Percentiles rank a stretch among this genome's conserved stretches.
phyloP scores from a whole-genome alignment of 1,140 invertebrate species.

The Panulirus ornatus region DNA sequence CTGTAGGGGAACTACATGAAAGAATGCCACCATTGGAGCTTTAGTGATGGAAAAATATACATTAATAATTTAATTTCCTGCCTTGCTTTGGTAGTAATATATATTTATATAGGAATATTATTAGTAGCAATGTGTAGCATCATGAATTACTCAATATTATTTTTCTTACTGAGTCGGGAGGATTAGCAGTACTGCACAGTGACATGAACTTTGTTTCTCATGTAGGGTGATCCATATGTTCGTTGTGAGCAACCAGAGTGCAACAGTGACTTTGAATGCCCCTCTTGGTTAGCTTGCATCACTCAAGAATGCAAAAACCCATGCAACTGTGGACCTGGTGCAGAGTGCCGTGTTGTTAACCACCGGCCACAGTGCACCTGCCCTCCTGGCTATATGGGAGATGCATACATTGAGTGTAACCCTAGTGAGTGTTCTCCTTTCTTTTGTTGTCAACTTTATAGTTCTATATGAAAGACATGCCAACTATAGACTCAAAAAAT shows the following conservation, averaged over 20 bases:
- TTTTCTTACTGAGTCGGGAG: not conserved
- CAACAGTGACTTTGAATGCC: conserved; percentile 85
- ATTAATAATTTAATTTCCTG: too few relatives aligned
- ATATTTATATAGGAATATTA: too few relatives aligned
- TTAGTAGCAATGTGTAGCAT: not conserved
- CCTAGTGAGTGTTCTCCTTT: conserved; percentile 79
- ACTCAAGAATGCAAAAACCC: conserved; percentile 86
- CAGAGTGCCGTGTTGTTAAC: conserved; percentile 88
- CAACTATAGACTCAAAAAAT: too few relatives aligned
- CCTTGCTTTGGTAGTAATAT: too few relatives aligned
- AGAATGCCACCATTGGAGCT: too few relatives aligned
- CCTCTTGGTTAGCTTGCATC: conserved; percentile 87
- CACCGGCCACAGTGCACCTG: conserved; percentile 86
- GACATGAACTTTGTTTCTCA: conserved; percentile 79
- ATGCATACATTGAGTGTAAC: conserved; percentile 85
- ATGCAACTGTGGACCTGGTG: conserved; percentile 86
- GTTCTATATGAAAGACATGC: not conserved
- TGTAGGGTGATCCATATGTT: conserved; percentile 86
- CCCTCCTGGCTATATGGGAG: conserved; percentile 88
- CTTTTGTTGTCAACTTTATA: conserved; percentile 4
- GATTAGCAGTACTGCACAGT: too few relatives aligned
- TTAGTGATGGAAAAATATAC: too few relatives aligned
- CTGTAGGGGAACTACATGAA: too few relatives aligned
- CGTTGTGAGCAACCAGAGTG: conserved; percentile 89
- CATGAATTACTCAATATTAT: too few relatives aligned